A percentile compares a stretch with the other conserved stretches of the same genome.
Conservation (phyloP, 92 coral and sea anemone genomes). For the Micromussa lordhowensis region DNA sequence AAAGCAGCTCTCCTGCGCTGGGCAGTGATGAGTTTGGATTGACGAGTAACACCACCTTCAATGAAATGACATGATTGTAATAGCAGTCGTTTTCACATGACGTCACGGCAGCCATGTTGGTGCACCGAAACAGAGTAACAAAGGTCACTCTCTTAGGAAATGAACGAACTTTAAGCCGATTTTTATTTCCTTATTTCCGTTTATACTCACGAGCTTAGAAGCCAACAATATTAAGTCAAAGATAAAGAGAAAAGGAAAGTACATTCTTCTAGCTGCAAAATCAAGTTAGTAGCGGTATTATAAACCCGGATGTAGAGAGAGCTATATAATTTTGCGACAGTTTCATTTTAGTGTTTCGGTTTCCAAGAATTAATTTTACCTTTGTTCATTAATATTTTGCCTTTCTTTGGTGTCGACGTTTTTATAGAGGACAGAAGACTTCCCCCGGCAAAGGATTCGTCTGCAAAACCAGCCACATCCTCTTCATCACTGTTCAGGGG, state of each 20-base stretch:
- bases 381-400: not conserved
- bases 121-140: not conserved
- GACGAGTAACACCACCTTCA: constrained; percentile 28
- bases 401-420: constrained; percentile 34
- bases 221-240: not conserved
- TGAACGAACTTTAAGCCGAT: not conserved
- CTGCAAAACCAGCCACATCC: not conserved
- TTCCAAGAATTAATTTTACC: constrained; percentile 5
- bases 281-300: not conserved
- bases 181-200: not conserved
- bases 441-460: constrained; percentile 20
- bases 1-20: constrained; percentile 62
- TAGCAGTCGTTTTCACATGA: not conserved
- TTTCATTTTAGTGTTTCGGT: not conserved
- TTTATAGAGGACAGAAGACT: not conserved
- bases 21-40: constrained; percentile 2
- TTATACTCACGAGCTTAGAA: no score
- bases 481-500: constrained; percentile 56
- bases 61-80: not conserved
- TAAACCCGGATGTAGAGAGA: not conserved
- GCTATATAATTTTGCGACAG: not conserved
- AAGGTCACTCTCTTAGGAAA: not conserved
- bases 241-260: not conserved
- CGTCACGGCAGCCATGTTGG: not conserved
- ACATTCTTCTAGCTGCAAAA: not conserved